Evolutionary conservation across 2,797 vertebrate genomes (phyloP).

Genomic region (Ctenosaura bakeri): DNA sequence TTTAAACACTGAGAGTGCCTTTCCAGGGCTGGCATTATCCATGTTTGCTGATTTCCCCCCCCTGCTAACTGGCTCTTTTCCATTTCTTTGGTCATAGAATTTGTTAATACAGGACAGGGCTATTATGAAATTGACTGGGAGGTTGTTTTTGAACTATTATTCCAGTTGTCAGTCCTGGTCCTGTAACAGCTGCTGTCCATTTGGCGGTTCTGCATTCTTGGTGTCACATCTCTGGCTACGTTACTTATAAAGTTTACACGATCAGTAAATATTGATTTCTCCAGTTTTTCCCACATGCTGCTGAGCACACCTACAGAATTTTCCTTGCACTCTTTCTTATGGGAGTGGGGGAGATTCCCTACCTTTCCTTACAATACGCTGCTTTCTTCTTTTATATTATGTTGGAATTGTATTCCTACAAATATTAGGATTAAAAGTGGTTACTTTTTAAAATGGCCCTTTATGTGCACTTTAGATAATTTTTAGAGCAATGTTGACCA

Average conservation of each 20-base stretch:
- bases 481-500: too few relatives aligned
- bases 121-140: constrained; percentile 78
- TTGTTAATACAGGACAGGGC: constrained; percentile 64
- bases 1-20: constrained; percentile 14
- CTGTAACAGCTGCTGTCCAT: constrained; percentile 24
- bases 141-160: constrained; percentile 67
- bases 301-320: background rate
- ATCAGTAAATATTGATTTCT: background rate
- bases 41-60: constrained; percentile 32
- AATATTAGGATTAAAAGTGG: too few relatives aligned
- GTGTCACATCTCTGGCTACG: background rate
- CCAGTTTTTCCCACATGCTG: background rate
- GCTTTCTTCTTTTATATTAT: background rate
- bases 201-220: constrained; percentile 22
- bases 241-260: background rate
- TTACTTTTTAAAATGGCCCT: too few relatives aligned
- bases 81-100: constrained; percentile 62
- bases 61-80: constrained; percentile 63
- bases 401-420: too few relatives aligned
- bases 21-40: constrained; percentile 17
- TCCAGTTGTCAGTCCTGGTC: constrained; percentile 54
- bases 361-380: background rate
- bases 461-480: too few relatives aligned
- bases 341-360: background rate
- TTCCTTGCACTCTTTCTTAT: background rate